Conservation (phyloP, 1,140 invertebrate species). For the Bombus difficillimus region DNA sequence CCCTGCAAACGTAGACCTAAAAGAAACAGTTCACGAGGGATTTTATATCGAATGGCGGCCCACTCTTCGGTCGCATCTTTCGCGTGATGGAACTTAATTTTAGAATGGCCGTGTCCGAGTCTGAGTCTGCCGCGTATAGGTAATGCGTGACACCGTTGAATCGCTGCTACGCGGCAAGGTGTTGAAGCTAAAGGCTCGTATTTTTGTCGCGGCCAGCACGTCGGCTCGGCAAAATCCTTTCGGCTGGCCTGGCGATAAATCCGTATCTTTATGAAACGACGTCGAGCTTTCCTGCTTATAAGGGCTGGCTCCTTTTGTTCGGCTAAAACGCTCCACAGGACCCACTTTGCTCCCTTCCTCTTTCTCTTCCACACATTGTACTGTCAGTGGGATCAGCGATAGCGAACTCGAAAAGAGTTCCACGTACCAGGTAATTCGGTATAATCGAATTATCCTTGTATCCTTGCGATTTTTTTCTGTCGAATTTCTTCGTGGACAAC, state of each 20-base stretch:
- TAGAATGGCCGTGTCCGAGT: constrained; percentile 50
- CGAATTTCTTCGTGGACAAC: neutral
- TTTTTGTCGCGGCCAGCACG: constrained; percentile 63
- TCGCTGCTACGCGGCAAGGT: constrained; percentile 65
- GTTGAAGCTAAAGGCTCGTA: constrained; percentile 72
- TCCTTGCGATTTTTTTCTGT: neutral
- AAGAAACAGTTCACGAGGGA: neutral
- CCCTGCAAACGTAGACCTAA: neutral
- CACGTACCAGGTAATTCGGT: neutral
- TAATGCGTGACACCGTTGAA: constrained; percentile 56
- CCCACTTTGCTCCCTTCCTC: constrained; percentile 42
- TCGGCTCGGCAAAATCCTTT: constrained; percentile 59
- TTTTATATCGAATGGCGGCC: constrained; percentile 36
- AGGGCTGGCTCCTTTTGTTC: constrained; percentile 62
- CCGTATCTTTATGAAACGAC: constrained; percentile 73
- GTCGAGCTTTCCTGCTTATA: constrained; percentile 61
- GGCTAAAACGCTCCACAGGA: constrained; percentile 51
- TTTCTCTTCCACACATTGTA: constrained; percentile 57
- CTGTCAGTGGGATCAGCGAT: constrained; percentile 53
- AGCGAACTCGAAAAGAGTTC: neutral
- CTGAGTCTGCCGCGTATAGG: constrained; percentile 32
- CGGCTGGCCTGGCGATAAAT: constrained; percentile 66
- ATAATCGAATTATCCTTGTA: constrained; percentile 9
- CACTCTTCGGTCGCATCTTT: constrained; percentile 41
- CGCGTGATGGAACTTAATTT: constrained; percentile 68